Base-by-base conservation (phyloP, 2,797 vertebrate species). In the Fringilla coelebs region DNA sequence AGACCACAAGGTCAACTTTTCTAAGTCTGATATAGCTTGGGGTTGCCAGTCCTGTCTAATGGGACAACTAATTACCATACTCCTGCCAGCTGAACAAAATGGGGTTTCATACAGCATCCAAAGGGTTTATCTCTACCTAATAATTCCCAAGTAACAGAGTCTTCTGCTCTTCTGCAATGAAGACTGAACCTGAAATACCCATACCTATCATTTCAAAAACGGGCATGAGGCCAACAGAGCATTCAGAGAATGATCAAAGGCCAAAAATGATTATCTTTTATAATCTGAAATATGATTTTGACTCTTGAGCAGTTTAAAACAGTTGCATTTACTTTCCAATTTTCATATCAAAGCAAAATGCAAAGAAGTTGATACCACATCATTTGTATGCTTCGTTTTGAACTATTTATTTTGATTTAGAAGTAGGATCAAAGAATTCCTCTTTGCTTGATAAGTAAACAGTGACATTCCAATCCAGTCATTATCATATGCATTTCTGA, bases 321-420 rank as follows among this genome's bases (percentile, higher is more conserved):
- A 94, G 29, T 77, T 85, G 58, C 58, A 51, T 77, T 93, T 93
- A 80, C 46, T 91, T 80, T 22, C 19, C 11, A 21, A 89, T 58
- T 95, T 96, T 75, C 87, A 76, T 74, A 89, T 93, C 83, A 96
- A 96, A 94, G 79, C 32, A 89, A 92, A 96, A 93, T 80, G 65
- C 88, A 94, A 95, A 93, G 52, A 65, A 91, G 66, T 54, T 62
- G 72, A 73, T 90, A 74, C 43, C 58, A 90, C 78, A 94, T 91
- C 54, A 71, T 86, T 63, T 67, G 40, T 34, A 51, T 65, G 49
- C 72, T 92, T 92, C 13, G 73, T 85, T 97, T 92, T 83, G 54
- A 94, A 75, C 36, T 80, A 78, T 78, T 94, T 94, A 57, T 92
- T 95, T 95, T 88, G 17, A 95, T 93, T 92, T 85, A 61, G 54